Evolutionary conservation across 1,140 invertebrate species (phyloP).

Genomic region (Druon quercuslanigerum): DNA sequence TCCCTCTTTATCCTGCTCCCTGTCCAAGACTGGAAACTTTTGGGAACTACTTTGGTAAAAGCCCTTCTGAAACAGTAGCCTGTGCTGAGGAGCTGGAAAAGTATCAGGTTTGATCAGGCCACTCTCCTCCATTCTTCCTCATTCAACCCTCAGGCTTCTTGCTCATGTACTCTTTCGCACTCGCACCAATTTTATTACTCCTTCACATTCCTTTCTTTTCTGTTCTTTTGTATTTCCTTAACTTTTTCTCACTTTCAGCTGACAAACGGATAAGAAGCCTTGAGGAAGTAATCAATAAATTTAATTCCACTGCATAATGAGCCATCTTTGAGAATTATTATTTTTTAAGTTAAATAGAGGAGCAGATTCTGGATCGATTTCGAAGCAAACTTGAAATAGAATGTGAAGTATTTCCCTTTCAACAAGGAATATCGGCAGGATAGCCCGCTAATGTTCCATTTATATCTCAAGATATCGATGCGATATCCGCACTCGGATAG

Average conservation of each 20-base stretch:
- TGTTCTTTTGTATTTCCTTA: neutral
- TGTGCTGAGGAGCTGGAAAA: constrained; percentile 27
- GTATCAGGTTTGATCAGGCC: constrained; percentile 33
- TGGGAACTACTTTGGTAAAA: constrained; percentile 29
- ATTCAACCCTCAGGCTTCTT: constrained; percentile 6
- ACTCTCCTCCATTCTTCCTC: constrained; percentile 5
- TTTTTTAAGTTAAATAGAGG: neutral
- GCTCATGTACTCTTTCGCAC: neutral
- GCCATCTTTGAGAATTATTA: neutral
- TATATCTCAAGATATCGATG: no score
- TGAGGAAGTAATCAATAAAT: neutral
- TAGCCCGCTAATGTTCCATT: no score
- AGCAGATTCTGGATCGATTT: neutral
- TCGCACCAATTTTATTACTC: neutral
- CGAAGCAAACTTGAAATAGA: neutral
- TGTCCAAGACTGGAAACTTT: constrained; percentile 35
- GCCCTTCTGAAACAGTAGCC: constrained; percentile 16
- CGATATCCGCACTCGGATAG: no score
- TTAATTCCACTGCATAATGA: constrained; percentile 6
- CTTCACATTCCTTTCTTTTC: neutral
- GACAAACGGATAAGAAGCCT: neutral
- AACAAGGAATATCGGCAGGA: no score
- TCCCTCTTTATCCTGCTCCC: neutral
- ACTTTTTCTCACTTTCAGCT: neutral
- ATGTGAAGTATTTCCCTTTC: no score